Evolutionary conservation across 1,140 invertebrate species (phyloP).

Genomic region (Callitettix versicolor): DNA sequence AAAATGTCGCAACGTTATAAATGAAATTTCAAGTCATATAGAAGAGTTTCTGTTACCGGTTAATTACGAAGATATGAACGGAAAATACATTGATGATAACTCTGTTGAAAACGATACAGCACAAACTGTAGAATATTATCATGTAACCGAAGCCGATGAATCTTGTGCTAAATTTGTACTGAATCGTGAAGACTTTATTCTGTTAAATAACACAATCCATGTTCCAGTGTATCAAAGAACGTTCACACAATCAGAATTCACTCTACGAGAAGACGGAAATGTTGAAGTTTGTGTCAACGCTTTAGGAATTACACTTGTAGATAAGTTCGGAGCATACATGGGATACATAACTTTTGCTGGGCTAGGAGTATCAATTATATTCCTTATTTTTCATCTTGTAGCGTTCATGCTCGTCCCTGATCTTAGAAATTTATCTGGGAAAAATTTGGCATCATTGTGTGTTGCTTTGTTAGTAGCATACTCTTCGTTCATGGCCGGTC

Average conservation of each 20-base stretch:
- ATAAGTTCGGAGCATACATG: constrained; percentile 36
- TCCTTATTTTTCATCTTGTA: constrained; percentile 37
- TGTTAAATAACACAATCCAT: constrained; percentile 32
- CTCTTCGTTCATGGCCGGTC: constrained; percentile 35
- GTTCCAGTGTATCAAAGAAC: constrained; percentile 32
- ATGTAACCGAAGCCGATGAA: constrained; percentile 20
- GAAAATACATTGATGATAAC: not conserved
- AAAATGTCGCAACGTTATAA: constrained; percentile 35
- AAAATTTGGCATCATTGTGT: constrained; percentile 40
- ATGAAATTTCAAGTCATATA: constrained; percentile 22
- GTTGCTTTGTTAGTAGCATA: constrained; percentile 38
- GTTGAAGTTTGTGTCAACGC: constrained; percentile 21
- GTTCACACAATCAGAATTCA: constrained; percentile 27
- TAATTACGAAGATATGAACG: not conserved
- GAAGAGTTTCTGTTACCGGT: not conserved
- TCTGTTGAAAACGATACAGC: constrained; percentile 3
- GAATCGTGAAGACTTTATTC: constrained; percentile 32
- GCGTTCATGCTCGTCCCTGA: constrained; percentile 37
- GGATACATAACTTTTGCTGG: constrained; percentile 37
- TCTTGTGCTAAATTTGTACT: constrained; percentile 36
- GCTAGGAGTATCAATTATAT: constrained; percentile 38
- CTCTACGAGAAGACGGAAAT: constrained; percentile 17
- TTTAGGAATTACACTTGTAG: constrained; percentile 28
- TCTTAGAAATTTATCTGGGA: constrained; percentile 40
- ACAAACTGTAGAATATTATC: constrained; percentile 7